A percentile compares a stretch with the other conserved stretches of the same genome.
phyloP scores from a whole-genome alignment of 1,140 invertebrate genomes.

The Proctacanthus coquilletti region DNA sequence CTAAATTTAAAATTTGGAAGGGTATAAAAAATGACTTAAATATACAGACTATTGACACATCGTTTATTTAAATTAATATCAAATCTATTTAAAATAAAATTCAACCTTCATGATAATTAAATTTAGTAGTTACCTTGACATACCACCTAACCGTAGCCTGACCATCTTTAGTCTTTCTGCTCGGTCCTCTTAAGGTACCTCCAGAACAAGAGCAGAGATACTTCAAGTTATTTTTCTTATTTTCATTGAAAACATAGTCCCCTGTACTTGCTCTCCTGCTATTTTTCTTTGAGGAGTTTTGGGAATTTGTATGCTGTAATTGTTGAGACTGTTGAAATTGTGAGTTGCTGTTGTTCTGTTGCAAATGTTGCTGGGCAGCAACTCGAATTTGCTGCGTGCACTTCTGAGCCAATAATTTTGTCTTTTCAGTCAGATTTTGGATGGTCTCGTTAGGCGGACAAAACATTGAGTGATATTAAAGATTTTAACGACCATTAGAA shows the following conservation, averaged over 20 bases:
- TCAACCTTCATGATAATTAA: too few species aligned
- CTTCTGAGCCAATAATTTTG: slow-evolving; percentile 26
- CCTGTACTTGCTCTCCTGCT: slow-evolving; percentile 13
- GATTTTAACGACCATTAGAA: too few species aligned
- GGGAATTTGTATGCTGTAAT: slow-evolving; percentile 5
- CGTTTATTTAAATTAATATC: not conserved
- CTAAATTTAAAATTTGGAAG: not conserved
- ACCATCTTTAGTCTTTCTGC: slow-evolving; percentile 1
- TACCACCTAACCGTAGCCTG: slow-evolving; percentile 29
- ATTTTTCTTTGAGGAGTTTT: slow-evolving; percentile 11
- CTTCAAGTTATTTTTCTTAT: not conserved
- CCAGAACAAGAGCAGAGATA: slow-evolving; percentile 18
- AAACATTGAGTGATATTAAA: slow-evolving; percentile 10
- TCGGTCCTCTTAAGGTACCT: slow-evolving; percentile 11
- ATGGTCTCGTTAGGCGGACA: slow-evolving; percentile 6
- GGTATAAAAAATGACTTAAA: not conserved
- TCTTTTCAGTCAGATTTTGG: slow-evolving; percentile 26
- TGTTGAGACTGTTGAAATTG: slow-evolving; percentile 1
- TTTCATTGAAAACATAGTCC: not conserved
- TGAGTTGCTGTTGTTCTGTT: not conserved
- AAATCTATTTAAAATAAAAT: not conserved
- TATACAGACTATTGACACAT: not conserved
- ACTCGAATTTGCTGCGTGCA: slow-evolving; percentile 11
- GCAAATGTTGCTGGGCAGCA: slow-evolving; percentile 7
- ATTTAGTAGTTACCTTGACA: slow-evolving; percentile 31